Evolutionary conservation across 2,797 vertebrate species (phyloP).

Genomic region (Sebastes paucispinis): DNA sequence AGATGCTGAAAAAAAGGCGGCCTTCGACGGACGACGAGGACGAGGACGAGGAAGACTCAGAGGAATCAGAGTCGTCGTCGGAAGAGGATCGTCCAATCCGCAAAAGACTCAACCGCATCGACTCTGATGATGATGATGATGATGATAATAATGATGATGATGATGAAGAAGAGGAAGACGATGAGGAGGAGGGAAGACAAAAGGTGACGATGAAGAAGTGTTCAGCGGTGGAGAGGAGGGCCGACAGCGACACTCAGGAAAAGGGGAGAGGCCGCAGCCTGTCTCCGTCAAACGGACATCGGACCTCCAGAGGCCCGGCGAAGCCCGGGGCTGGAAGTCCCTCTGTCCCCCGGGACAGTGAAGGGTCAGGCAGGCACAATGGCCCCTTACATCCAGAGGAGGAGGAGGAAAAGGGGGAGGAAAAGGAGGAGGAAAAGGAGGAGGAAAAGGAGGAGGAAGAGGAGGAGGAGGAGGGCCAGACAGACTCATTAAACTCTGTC

Average conservation of each 20-base stretch:
- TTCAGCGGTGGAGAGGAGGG: slow-evolving; percentile 17
- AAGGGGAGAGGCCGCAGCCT: slow-evolving; percentile 84
- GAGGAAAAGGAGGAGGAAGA: slow-evolving; percentile 2
- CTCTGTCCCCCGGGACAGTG: slow-evolving; percentile 76
- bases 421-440: neutral
- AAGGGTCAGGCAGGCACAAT: slow-evolving; percentile 77
- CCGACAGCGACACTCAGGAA: slow-evolving; percentile 69
- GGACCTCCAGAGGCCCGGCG: slow-evolving; percentile 84
- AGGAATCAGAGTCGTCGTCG: slow-evolving; percentile 56
- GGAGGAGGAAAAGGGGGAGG: neutral
- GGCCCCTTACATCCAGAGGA: slow-evolving; percentile 73
- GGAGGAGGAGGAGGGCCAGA: slow-evolving; percentile 83
- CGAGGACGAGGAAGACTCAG: slow-evolving; percentile 45
- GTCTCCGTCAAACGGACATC: slow-evolving; percentile 88
- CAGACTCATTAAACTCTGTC: slow-evolving; percentile 94
- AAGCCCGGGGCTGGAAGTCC: slow-evolving; percentile 69
- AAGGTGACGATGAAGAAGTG: slow-evolving; percentile 46
- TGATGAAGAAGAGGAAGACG: neutral
- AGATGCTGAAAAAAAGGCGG: slow-evolving; percentile 82
- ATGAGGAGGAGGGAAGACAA: neutral
- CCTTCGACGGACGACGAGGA: slow-evolving; percentile 86
- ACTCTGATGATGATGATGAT: slow-evolving; percentile 81
- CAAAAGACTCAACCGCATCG: slow-evolving; percentile 79
- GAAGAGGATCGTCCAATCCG: slow-evolving; percentile 74
- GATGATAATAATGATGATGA: slow-evolving; percentile 54